These are phyloP conservation scores for Agrilus planipennis DNA, from an alignment of 1,140 invertebrate genomes.

Conservation along the genomic window DNA sequence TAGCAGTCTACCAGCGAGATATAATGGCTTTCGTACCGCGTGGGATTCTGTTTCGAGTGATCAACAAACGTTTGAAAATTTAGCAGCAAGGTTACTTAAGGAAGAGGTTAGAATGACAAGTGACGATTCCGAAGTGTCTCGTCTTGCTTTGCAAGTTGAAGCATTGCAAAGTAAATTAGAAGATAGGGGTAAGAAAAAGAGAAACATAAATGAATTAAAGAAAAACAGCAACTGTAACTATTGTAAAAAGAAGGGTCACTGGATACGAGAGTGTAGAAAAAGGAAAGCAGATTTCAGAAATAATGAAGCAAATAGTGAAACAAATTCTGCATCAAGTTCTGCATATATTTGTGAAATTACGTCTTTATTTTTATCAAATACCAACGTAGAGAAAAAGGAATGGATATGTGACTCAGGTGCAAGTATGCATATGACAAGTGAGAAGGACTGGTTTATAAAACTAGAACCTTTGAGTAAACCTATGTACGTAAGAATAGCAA, in stretches of 20 bases:
- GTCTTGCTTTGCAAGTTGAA: constrained; percentile 16
- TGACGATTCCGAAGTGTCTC: constrained; percentile 12
- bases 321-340: too few species aligned
- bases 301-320: too few species aligned
- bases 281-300: constrained; percentile 4
- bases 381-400: too few species aligned
- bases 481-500: constrained; percentile 13
- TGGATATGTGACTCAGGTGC: too few species aligned
- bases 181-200: constrained; percentile 4
- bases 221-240: constrained; percentile 9
- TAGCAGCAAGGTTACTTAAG: constrained; percentile 24
- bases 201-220: constrained; percentile 6
- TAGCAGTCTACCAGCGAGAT: constrained; percentile 31
- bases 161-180: constrained; percentile 6
- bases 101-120: constrained; percentile 21
- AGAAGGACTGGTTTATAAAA: too few species aligned
- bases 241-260: constrained; percentile 6
- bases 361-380: too few species aligned
- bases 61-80: constrained; percentile 20
- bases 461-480: constrained; percentile 5
- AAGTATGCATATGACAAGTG: too few species aligned
- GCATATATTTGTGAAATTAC: too few species aligned
- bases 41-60: constrained; percentile 22
- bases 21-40: constrained; percentile 28
- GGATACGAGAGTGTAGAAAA: constrained; percentile 7